Conservation (phyloP, 2,797 vertebrate genomes). For the Catamblyrhynchus diadema region DNA sequence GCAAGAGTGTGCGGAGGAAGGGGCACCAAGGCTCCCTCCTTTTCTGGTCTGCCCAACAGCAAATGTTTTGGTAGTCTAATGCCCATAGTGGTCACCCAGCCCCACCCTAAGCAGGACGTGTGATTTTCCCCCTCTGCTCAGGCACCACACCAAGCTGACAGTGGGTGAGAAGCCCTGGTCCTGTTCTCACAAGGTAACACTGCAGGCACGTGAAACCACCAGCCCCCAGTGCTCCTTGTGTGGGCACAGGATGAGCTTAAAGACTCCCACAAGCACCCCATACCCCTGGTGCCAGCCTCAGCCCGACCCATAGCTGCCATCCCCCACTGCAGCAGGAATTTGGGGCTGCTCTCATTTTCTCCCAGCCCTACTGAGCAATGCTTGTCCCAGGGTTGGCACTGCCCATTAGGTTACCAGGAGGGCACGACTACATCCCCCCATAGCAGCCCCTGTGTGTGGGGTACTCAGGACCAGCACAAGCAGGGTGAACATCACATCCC, state of each 20-base stretch:
- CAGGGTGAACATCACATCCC: background rate
- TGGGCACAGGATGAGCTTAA: background rate
- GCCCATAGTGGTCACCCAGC: rapidly evolving
- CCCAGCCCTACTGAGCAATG: background rate
- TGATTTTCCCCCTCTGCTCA: background rate
- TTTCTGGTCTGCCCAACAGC: background rate
- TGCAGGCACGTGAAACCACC: rapidly evolving
- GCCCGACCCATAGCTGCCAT: background rate
- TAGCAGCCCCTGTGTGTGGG: rapidly evolving
- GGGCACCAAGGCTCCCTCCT: background rate
- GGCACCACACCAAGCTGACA: rapidly evolving
- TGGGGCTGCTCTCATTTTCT: background rate
- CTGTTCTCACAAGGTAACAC: background rate
- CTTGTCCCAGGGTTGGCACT: background rate
- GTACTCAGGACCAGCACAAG: background rate
- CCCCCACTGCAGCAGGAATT: background rate
- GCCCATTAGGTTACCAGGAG: background rate
- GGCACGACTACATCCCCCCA: rapidly evolving
- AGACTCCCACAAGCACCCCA: background rate
- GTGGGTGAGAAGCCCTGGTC: rapidly evolving
- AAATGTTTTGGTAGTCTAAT: background rate
- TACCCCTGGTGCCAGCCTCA: background rate
- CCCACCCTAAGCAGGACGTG: background rate
- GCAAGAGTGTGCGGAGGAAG: background rate
- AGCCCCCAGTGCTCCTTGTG: background rate